Percentiles rank a stretch among this genome's conserved stretches.
Evolutionary conservation across 2,797 vertebrate genomes (phyloP).

Genomic region (Pogonophryne albipinna): DNA sequence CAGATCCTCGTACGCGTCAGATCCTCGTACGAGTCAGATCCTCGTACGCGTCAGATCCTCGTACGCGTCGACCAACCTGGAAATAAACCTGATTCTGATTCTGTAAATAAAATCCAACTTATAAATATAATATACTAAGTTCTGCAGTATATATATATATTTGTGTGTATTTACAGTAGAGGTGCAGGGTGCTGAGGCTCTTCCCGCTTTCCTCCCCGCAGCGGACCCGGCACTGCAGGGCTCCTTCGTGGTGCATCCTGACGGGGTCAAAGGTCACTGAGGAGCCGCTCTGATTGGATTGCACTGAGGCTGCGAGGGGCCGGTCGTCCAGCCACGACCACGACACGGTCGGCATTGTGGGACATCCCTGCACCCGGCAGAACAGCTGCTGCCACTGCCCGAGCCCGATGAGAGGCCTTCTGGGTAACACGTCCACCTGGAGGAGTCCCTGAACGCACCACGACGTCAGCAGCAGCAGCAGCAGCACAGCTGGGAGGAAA

Average conservation of each 20-base stretch:
- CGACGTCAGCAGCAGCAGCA: slow-evolving; percentile 51
- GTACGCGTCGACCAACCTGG: too few relatives aligned
- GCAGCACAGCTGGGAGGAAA: slow-evolving; percentile 38
- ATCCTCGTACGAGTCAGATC: too few relatives aligned
- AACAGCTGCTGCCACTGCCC: slow-evolving; percentile 61
- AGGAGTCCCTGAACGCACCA: slow-evolving; percentile 61
- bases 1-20: too few relatives aligned
- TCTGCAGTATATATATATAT: neutral
- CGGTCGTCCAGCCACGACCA: slow-evolving; percentile 73
- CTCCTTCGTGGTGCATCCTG: slow-evolving; percentile 57
- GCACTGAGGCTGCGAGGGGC: slow-evolving; percentile 43
- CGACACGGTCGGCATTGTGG: slow-evolving; percentile 10
- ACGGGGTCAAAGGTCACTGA: slow-evolving; percentile 71
- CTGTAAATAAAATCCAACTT: too few relatives aligned
- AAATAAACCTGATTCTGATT: too few relatives aligned
- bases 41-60: too few relatives aligned
- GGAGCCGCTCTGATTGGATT: neutral
- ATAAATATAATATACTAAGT: too few relatives aligned
- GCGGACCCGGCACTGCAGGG: slow-evolving; percentile 60
- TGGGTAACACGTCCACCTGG: slow-evolving; percentile 53
- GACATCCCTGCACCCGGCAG: slow-evolving; percentile 68
- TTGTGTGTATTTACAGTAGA: slow-evolving; percentile 79
- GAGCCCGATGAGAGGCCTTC: slow-evolving; percentile 51
- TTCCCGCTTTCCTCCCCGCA: slow-evolving; percentile 50
- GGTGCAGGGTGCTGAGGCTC: slow-evolving; percentile 9